phyloP scores from a whole-genome alignment of 2,797 vertebrate genomes.

The Thunnus albacares region DNA sequence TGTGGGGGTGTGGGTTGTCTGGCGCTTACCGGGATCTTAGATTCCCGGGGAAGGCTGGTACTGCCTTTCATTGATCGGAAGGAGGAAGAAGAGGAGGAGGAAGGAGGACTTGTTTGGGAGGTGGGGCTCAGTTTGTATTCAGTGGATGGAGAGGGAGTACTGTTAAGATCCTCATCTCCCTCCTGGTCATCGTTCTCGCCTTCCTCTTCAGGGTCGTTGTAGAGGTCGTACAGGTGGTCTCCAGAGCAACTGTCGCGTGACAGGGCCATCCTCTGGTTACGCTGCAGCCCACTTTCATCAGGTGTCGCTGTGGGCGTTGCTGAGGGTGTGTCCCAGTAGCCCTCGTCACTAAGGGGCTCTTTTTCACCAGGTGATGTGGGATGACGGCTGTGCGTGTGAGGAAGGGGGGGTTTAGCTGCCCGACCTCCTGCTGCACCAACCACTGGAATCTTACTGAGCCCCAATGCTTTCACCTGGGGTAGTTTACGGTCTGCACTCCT shows the following conservation, averaged over 20 bases:
- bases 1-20: constrained; percentile 90
- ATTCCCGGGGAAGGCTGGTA: constrained; percentile 92
- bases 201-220: constrained; percentile 89
- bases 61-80: constrained; percentile 92
- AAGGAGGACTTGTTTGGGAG: constrained; percentile 82
- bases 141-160: constrained; percentile 84
- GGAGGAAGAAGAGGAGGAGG: constrained; percentile 84
- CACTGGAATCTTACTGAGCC: constrained; percentile 90
- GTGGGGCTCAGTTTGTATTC: constrained; percentile 87
- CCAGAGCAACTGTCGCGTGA: constrained; percentile 94
- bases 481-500: constrained; percentile 79
- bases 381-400: constrained; percentile 76
- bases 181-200: constrained; percentile 74
- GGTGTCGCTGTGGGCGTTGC: constrained; percentile 94
- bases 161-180: constrained; percentile 77
- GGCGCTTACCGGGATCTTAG: constrained; percentile 95
- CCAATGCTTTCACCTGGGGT: constrained; percentile 86
- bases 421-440: constrained; percentile 72
- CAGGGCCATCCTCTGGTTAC: constrained; percentile 83
- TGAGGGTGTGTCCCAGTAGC: constrained; percentile 96
- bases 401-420: constrained; percentile 70
- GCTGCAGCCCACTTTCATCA: constrained; percentile 85
- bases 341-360: constrained; percentile 94
- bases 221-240: constrained; percentile 94
- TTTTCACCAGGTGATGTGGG: constrained; percentile 88